A percentile compares a stretch with the other conserved stretches of the same genome.
Conservation (phyloP, 2,113 vertebrate species). For the Takifugu flavidus region DNA sequence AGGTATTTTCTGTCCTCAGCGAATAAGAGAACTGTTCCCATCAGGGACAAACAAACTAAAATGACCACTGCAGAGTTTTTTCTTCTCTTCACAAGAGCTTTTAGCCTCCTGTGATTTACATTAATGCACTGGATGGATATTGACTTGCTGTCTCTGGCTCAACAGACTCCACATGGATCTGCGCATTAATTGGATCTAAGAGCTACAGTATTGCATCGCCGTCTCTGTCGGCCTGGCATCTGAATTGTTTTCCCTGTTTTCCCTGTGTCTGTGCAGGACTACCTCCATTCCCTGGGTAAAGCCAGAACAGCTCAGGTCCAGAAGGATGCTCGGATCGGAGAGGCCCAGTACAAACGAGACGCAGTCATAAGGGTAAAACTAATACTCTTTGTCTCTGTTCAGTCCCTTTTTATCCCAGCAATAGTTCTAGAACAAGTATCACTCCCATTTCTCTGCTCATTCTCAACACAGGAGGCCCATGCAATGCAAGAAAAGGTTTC, state of each 20-base stretch:
- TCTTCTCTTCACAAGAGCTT: slow-evolving; percentile 19
- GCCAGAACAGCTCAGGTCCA: slow-evolving; percentile 91
- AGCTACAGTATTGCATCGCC: slow-evolving; percentile 19
- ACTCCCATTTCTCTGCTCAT: slow-evolving; percentile 8
- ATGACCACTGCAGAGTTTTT: not conserved
- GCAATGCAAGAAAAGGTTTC: slow-evolving; percentile 90
- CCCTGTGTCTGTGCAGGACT: slow-evolving; percentile 72
- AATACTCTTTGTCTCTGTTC: not conserved
- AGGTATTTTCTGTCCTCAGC: slow-evolving; percentile 69
- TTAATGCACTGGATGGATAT: slow-evolving; percentile 37
- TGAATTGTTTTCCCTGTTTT: not conserved
- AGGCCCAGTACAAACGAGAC: slow-evolving; percentile 89
- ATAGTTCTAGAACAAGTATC: not conserved
- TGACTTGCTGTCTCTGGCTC: slow-evolving; percentile 29
- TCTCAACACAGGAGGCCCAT: slow-evolving; percentile 78
- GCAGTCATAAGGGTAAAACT: slow-evolving; percentile 81
- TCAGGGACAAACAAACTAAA: too few species aligned
- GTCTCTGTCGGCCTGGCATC: not conserved
- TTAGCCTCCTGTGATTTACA: slow-evolving; percentile 13
- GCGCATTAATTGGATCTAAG: slow-evolving; percentile 35
- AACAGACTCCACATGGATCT: not conserved
- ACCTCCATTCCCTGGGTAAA: slow-evolving; percentile 87
- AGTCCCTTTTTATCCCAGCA: too few species aligned
- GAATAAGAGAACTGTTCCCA: not conserved
- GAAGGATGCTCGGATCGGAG: slow-evolving; percentile 87